These are phyloP conservation scores for Raja brachyura DNA, from an alignment of 2,113 vertebrate species.

Conservation along the genomic window DNA sequence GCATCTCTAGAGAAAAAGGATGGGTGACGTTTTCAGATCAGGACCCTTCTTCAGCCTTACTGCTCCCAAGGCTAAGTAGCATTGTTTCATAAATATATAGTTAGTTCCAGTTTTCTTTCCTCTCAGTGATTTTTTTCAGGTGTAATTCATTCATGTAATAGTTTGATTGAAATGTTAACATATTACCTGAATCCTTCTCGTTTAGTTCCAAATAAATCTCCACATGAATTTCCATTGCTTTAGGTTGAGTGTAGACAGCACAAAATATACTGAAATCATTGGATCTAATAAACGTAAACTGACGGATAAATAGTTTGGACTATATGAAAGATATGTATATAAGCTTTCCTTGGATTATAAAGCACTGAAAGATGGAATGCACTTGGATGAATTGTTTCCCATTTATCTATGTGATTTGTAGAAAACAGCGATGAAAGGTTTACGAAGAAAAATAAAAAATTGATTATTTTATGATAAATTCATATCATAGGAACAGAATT, in stretches of 20 bases:
- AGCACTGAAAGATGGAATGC: too few species aligned
- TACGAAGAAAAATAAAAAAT: not conserved
- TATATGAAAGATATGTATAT: not conserved
- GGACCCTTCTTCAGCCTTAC: too few species aligned
- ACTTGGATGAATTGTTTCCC: not conserved
- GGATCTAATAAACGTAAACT: not conserved
- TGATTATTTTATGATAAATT: too few species aligned
- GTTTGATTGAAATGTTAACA: not conserved
- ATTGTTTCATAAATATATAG: not conserved
- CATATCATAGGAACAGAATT: too few species aligned
- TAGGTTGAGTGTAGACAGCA: not conserved
- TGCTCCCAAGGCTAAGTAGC: not conserved
- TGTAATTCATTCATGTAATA: not conserved
- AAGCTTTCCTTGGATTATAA: not conserved
- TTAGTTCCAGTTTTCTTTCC: not conserved
- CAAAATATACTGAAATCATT: too few species aligned
- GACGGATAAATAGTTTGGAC: not conserved
- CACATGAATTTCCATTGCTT: too few species aligned
- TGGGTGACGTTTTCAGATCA: too few species aligned
- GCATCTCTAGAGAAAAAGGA: too few species aligned
- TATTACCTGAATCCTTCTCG: not conserved
- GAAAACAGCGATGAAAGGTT: not conserved
- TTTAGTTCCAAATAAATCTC: conserved; percentile 8
- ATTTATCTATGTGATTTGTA: not conserved
- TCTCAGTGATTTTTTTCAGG: conserved; percentile 9